These are phyloP conservation scores for Ectropis crepuscularia DNA, from an alignment of 2,888 invertebrate genomes.

Conservation along the genomic window DNA sequence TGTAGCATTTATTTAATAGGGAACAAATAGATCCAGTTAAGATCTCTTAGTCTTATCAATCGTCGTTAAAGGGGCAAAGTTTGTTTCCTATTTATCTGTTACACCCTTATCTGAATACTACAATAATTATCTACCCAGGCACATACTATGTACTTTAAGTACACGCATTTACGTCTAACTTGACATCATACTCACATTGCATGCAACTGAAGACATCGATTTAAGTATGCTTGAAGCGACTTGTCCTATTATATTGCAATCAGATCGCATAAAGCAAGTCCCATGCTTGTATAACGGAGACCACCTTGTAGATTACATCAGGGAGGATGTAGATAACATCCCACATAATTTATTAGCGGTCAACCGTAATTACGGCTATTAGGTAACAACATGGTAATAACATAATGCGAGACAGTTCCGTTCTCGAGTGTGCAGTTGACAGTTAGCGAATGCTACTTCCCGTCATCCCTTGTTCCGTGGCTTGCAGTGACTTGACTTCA, in stretches of 20 bases:
- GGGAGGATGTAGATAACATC: constrained; percentile 46
- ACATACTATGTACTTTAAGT: not conserved
- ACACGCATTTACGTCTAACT: not conserved
- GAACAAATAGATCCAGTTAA: not conserved
- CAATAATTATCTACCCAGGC: not conserved
- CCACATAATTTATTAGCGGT: constrained; percentile 44
- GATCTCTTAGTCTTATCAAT: constrained; percentile 21
- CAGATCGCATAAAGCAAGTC: constrained; percentile 27
- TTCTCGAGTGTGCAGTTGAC: constrained; percentile 48
- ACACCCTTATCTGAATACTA: constrained; percentile 4
- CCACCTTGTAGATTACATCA: constrained; percentile 41
- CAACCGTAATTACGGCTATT: constrained; percentile 39
- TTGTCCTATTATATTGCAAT: constrained; percentile 31
- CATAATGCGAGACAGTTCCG: constrained; percentile 39
- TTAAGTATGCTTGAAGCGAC: constrained; percentile 17
- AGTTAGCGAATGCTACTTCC: constrained; percentile 64
- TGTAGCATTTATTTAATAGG: not conserved
- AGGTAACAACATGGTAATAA: constrained; percentile 39
- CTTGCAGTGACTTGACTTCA: constrained; percentile 9
- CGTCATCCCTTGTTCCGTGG: constrained; percentile 40
- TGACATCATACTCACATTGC: constrained; percentile 13
- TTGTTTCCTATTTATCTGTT: constrained; percentile 11
- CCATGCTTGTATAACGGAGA: constrained; percentile 34
- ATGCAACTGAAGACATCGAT: constrained; percentile 13
- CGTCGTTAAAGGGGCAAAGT: constrained; percentile 25